These are phyloP conservation scores for Procambarus virginalis DNA, from an alignment of 1,140 invertebrate genomes.

Conservation along the genomic window DNA sequence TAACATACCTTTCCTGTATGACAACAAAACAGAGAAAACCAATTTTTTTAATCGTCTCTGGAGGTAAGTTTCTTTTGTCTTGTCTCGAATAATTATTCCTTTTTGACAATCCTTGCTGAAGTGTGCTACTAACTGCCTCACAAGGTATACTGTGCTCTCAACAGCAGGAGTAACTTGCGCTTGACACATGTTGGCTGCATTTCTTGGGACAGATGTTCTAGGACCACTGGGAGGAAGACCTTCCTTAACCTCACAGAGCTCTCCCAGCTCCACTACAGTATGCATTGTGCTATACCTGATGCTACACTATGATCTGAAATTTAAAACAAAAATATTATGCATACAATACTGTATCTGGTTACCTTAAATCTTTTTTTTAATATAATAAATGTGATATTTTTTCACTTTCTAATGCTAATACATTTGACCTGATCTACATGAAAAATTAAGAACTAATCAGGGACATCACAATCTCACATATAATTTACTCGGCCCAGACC, in stretches of 20 bases:
- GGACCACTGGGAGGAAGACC: not conserved
- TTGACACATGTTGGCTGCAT: not conserved
- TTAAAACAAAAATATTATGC: not conserved
- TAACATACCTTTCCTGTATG: slow-evolving; percentile 36
- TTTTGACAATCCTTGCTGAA: not conserved
- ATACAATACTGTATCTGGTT: no score
- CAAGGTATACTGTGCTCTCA: slow-evolving; percentile 17
- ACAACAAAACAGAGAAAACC: slow-evolving; percentile 6
- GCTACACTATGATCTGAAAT: not conserved
- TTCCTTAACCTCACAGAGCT: not conserved
- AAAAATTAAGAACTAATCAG: no score
- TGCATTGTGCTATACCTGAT: not conserved
- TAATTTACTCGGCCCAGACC: no score
- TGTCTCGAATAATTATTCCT: not conserved
- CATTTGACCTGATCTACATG: no score
- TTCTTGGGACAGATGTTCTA: not conserved
- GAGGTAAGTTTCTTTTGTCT: slow-evolving; percentile 1
- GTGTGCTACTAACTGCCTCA: slow-evolving; percentile 30
- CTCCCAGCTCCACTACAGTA: not conserved
- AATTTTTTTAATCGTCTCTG: slow-evolving; percentile 6
- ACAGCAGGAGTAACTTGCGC: not conserved
- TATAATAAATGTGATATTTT: no score
- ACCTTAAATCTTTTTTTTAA: no score
- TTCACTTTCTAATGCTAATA: no score
- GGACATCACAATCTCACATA: no score